phyloP scores from a whole-genome alignment of 2,888 invertebrate species.

The Allacma fusca region DNA sequence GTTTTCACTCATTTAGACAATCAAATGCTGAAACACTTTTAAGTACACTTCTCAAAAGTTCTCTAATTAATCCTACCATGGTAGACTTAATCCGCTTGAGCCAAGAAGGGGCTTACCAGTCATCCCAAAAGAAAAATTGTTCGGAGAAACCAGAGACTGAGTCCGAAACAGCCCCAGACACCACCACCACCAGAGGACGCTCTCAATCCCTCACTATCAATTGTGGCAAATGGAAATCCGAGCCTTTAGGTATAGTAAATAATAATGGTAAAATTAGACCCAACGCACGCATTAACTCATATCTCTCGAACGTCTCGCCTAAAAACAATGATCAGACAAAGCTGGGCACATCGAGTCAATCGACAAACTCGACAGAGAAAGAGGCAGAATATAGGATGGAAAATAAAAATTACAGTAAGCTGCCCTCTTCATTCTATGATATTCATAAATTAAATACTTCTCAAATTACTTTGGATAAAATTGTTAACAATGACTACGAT shows the following conservation, averaged over 20 bases:
- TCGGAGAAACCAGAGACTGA: neutral
- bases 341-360: neutral
- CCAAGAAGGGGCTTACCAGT: neutral
- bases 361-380: neutral
- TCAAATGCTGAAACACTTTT: slow-evolving; percentile 20
- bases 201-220: neutral
- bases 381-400: slow-evolving; percentile 3
- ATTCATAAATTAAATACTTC: slow-evolving; percentile 33
- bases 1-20: neutral
- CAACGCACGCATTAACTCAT: slow-evolving; percentile 35
- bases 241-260: neutral
- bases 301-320: neutral
- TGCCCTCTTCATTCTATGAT: slow-evolving; percentile 33
- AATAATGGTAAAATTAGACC: slow-evolving; percentile 37
- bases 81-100: slow-evolving; percentile 38
- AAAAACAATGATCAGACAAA: neutral
- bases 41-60: slow-evolving; percentile 27
- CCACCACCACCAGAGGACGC: neutral
- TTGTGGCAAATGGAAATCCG: neutral
- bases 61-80: slow-evolving; percentile 28
- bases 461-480: neutral
- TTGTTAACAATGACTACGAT: neutral
- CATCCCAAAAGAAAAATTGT: neutral
- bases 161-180: neutral
- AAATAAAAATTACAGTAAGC: slow-evolving; percentile 50